Conservation (phyloP, 2,888 invertebrate genomes). For the Muschampia plurimacula region DNA sequence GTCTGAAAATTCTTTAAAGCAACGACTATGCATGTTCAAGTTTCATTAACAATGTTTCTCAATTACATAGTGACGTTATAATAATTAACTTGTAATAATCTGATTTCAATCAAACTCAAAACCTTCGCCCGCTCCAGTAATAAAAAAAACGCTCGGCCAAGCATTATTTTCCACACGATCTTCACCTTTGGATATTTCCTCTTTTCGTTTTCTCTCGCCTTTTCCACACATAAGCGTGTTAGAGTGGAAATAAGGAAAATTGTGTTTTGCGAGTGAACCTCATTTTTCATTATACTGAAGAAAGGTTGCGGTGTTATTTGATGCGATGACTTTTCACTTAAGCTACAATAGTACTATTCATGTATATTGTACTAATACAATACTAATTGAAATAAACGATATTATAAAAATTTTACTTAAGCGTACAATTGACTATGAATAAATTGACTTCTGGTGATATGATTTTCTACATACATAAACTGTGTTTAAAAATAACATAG, state of each 20-base stretch:
- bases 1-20: neutral
- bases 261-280: slow-evolving; percentile 10
- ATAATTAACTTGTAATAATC: neutral
- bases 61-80: neutral
- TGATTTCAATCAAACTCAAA: neutral
- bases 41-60: neutral
- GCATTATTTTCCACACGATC: slow-evolving; percentile 6
- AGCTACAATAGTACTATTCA: neutral
- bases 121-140: neutral
- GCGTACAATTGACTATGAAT: too few relatives aligned
- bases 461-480: too few relatives aligned
- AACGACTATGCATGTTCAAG: neutral
- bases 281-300: neutral
- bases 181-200: neutral
- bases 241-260: slow-evolving; percentile 1
- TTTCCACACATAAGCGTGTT: neutral
- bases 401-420: too few relatives aligned
- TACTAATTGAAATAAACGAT: too few relatives aligned
- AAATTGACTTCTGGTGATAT: too few relatives aligned
- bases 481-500: too few relatives aligned
- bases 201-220: neutral
- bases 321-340: neutral
- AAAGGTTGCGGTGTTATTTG: slow-evolving; percentile 1
- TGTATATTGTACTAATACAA: too few relatives aligned
- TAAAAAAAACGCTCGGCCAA: neutral